Conservation (phyloP, 2,113 vertebrate species). For the Cyprinus carpio region DNA sequence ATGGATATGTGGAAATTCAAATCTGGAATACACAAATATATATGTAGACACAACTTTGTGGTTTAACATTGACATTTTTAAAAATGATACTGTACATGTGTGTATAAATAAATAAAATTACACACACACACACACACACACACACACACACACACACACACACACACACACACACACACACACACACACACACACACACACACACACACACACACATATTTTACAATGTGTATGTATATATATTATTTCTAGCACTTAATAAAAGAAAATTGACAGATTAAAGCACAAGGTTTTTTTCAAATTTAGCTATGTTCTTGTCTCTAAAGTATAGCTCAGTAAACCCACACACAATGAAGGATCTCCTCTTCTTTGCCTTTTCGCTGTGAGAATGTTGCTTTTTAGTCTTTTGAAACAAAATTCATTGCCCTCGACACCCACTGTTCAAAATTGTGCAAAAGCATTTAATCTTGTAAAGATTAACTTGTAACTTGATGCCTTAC, state of each 20-base stretch:
- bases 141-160: too few relatives aligned
- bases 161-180: too few relatives aligned
- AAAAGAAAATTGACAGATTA: not conserved
- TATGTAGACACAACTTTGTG: not conserved
- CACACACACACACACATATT: too few relatives aligned
- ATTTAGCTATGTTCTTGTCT: not conserved
- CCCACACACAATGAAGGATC: not conserved
- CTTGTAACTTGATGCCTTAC: constrained; percentile 60
- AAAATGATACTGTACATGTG: too few relatives aligned
- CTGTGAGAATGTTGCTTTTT: not conserved
- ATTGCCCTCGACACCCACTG: not conserved
- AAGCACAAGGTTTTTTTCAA: not conserved
- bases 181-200: too few relatives aligned
- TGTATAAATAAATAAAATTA: too few relatives aligned
- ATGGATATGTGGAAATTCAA: not conserved
- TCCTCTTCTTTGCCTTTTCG: not conserved
- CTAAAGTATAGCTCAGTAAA: not conserved
- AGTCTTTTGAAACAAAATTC: not conserved
- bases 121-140: too few relatives aligned
- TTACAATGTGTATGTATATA: too few relatives aligned
- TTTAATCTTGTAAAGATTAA: not conserved
- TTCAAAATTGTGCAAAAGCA: not conserved
- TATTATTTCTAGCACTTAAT: too few relatives aligned
- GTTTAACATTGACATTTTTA: too few relatives aligned
- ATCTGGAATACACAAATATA: not conserved